These are phyloP conservation scores for Pyrocephalus nanus DNA, from an alignment of 2,797 vertebrate genomes.

Conservation along the genomic window DNA sequence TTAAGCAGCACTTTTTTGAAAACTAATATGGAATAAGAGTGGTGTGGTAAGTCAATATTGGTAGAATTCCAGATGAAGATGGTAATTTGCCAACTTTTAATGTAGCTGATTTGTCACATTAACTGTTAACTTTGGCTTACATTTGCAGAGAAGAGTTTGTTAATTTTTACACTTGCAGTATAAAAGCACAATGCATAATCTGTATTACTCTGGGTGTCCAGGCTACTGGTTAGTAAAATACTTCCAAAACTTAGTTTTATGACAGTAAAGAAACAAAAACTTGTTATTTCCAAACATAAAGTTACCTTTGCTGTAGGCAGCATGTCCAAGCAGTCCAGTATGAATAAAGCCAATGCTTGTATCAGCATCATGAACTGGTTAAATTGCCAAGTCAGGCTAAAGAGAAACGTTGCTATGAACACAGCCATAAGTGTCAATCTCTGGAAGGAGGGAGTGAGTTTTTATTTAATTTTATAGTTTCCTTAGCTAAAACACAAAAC, in stretches of 20 bases:
- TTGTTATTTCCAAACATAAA: not conserved
- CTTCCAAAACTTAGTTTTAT: not conserved
- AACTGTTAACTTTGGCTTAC: not conserved
- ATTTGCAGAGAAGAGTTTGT: not conserved
- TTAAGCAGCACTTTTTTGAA: not conserved
- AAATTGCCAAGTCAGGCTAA: slow-evolving; percentile 97
- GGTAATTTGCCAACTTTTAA: not conserved
- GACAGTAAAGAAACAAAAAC: not conserved
- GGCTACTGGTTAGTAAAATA: not conserved
- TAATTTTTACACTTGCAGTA: not conserved
- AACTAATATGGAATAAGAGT: not conserved
- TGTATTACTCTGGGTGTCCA: not conserved
- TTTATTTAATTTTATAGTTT: not conserved
- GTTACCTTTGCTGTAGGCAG: slow-evolving; percentile 85
- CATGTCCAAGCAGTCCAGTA: slow-evolving; percentile 87
- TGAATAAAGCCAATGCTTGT: slow-evolving; percentile 89
- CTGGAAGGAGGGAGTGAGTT: slow-evolving; percentile 71
- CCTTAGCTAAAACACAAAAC: not conserved
- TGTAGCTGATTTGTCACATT: not conserved
- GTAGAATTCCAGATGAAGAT: not conserved
- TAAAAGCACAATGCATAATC: not conserved
- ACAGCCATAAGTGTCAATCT: slow-evolving; percentile 84
- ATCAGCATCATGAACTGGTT: slow-evolving; percentile 97
- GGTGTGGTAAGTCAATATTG: not conserved
- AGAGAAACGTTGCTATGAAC: slow-evolving; percentile 89